phyloP scores from a whole-genome alignment of 2,113 vertebrate species.

The Pomatorhinus ruficollis region DNA sequence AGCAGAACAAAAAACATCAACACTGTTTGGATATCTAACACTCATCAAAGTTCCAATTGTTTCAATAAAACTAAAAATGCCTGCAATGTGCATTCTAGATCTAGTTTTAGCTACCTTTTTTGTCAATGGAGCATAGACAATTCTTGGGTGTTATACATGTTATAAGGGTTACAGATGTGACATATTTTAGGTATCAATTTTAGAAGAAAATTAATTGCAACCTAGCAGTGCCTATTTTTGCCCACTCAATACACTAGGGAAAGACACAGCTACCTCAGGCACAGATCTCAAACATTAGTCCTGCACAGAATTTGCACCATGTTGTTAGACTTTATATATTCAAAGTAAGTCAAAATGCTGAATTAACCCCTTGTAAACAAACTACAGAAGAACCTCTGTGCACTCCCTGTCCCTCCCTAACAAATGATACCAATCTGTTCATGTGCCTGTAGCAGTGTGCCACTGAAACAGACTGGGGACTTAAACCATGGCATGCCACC shows the following conservation, averaged over 20 bases:
- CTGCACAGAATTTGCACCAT: neutral
- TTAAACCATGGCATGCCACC: neutral
- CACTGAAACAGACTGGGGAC: neutral
- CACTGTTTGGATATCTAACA: neutral
- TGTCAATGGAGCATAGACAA: neutral
- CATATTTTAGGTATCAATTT: neutral
- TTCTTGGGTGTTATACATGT: neutral
- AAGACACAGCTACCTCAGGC: neutral
- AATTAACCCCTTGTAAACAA: neutral
- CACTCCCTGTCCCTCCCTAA: neutral
- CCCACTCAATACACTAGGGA: neutral
- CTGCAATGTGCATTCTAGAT: neutral
- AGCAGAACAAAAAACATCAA: neutral
- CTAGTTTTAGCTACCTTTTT: neutral
- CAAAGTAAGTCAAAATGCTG: neutral
- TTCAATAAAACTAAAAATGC: neutral
- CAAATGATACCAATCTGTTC: fast-evolving
- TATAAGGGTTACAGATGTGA: neutral
- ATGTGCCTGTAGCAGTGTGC: neutral
- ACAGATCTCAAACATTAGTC: neutral
- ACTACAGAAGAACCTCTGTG: neutral
- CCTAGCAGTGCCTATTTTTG: neutral
- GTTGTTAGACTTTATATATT: neutral
- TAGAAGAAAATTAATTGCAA: neutral
- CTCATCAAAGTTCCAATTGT: neutral